phyloP scores from a whole-genome alignment of 2,797 vertebrate genomes.

The Furcifer pardalis region DNA sequence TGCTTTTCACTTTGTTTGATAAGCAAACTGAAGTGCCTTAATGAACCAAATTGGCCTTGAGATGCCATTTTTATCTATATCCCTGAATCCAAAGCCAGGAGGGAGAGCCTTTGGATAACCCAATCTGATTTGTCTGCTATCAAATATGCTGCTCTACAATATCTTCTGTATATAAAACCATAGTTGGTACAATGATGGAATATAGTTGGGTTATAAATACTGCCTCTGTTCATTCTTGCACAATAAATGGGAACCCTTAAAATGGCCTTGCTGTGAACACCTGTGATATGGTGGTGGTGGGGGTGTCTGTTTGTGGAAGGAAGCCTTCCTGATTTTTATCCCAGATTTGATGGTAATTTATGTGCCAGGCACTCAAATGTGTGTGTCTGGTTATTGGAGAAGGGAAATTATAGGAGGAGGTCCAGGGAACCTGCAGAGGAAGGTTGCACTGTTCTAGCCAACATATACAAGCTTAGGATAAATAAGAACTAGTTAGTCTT shows the following conservation, averaged over 20 bases:
- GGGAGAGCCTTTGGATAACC: constrained; percentile 11
- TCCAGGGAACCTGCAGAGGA: no score
- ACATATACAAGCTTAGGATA: no score
- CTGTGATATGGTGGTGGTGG: no score
- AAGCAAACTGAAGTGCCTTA: constrained; percentile 26
- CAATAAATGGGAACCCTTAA: no score
- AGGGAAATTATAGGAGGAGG: no score
- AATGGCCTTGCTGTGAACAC: no score
- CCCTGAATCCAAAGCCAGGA: constrained; percentile 12
- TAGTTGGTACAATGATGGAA: background rate
- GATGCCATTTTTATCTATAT: constrained; percentile 26
- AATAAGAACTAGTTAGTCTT: no score
- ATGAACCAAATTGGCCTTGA: constrained; percentile 2
- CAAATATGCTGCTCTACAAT: background rate
- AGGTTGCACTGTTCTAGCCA: no score
- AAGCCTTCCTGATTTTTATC: background rate
- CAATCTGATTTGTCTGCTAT: constrained; percentile 6
- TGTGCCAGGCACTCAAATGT: background rate
- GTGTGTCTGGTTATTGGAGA: no score
- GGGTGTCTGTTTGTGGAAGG: no score
- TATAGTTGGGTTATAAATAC: background rate
- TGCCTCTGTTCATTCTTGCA: no score
- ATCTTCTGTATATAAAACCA: background rate
- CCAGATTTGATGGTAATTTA: background rate
- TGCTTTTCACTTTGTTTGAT: background rate